Evolutionary conservation across 1,140 invertebrate genomes (phyloP), one percentile per base, ranked within the genome.

Genomic region (Drosophila triauraria): DNA sequence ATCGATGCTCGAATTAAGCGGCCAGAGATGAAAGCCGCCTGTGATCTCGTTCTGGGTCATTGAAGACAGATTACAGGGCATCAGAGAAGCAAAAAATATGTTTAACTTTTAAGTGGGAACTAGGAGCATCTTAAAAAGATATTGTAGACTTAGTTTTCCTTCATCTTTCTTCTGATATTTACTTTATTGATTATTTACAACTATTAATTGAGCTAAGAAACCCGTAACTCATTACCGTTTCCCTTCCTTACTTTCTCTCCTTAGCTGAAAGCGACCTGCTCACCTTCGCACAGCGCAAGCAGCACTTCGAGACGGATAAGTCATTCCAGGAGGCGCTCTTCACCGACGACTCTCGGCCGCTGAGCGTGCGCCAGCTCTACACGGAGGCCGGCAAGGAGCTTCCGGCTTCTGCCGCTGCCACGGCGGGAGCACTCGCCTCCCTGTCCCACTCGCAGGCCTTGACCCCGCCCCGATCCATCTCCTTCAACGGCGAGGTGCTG

Each of bases 251-350:
- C 23, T 95, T 90, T 96, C 53, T 56, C 8, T 35, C 53, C 20
- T 47, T 95, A 97, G 97, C 97, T 93, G 96, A 97, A 94, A 96
- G 96, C 82, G 96, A 97, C 94, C 96, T 98, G 93, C 96, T 95
- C 68, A 95, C 95, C 83, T 97, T 97, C 94, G 96, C 96, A 79
- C 85, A 94, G 72, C 94, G 95, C 85, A 96, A 95, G 93, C 94
- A 95, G 65, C 96, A 97, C 93, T 98, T 95, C 94, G 94, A 94
- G 86, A 94, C 95, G 70, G 94, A 94, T 79, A 95, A 95, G 88
- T 93, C 94, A 74, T 93, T 95, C 82, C 94, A 94, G 75, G 95
- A 95, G 74, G 94, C 95, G 60, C 94, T 97, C 56, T 97, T 98
- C 93, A 95, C 94, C 59, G 92, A 94, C 47, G 94, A 95, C 35